phyloP scores from a whole-genome alignment of 2,797 vertebrate genomes.

The Adelosebastes latens region DNA sequence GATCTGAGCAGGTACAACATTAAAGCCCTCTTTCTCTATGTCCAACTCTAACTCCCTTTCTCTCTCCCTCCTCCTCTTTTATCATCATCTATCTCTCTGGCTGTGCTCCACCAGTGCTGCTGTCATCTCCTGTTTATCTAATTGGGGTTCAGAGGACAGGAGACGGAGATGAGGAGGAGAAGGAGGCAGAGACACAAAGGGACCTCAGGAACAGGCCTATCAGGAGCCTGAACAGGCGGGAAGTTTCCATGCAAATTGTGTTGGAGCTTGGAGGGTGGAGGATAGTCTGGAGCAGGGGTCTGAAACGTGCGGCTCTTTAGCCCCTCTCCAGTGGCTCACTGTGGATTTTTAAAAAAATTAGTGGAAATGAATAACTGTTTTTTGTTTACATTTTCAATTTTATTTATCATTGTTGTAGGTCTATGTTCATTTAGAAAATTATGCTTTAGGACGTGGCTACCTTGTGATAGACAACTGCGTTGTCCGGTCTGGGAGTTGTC shows the following conservation, averaged over 20 bases:
- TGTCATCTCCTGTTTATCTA: slow-evolving; percentile 75
- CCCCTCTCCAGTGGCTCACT: no score
- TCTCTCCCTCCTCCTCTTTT: neutral
- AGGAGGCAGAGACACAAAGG: slow-evolving; percentile 2
- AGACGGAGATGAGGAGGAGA: slow-evolving; percentile 19
- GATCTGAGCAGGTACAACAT: slow-evolving; percentile 23
- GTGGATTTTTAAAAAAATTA: no score
- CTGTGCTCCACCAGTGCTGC: slow-evolving; percentile 58
- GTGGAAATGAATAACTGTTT: no score
- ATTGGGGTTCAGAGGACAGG: slow-evolving; percentile 73
- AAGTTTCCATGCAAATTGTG: slow-evolving; percentile 44
- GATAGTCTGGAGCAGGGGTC: neutral
- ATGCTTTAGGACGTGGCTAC: neutral
- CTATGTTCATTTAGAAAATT: neutral
- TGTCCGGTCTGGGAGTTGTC: neutral
- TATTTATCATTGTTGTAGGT: no score
- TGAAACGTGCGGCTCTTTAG: no score
- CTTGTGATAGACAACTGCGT: neutral
- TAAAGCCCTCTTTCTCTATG: neutral
- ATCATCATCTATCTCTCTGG: slow-evolving; percentile 44
- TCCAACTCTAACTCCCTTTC: neutral
- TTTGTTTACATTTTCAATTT: no score
- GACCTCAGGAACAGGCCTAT: slow-evolving; percentile 45
- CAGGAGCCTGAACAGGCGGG: slow-evolving; percentile 40
- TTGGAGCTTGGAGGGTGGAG: neutral